These are phyloP conservation scores for Tragelaphus scriptus DNA, from an alignment of 2,113 vertebrate genomes.

Conservation along the genomic window DNA sequence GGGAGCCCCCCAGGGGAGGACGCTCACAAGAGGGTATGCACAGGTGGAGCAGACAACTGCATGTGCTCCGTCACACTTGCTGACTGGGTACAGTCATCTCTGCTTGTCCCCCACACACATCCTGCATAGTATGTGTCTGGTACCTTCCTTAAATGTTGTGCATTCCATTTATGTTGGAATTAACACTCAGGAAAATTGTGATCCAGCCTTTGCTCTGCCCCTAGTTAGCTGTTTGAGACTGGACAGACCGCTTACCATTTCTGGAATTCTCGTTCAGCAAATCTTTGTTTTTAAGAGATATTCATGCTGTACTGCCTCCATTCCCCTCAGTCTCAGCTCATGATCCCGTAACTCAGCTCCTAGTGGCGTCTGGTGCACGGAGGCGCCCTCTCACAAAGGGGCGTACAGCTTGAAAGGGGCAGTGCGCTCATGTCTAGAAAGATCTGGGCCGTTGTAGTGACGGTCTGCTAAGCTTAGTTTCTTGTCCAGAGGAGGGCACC, in stretches of 20 bases:
- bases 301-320: neutral
- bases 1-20: no score
- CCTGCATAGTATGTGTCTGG: neutral
- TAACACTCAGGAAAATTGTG: neutral
- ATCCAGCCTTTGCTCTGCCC: neutral
- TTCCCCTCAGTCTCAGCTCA: neutral
- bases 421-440: neutral
- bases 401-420: neutral
- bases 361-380: neutral
- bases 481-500: neutral
- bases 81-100: neutral
- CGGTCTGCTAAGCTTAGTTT: neutral
- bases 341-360: fast-evolving
- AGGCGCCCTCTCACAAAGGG: neutral
- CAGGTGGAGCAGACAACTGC: neutral
- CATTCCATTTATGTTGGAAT: neutral
- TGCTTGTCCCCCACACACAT: neutral
- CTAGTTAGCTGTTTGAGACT: neutral
- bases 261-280: neutral
- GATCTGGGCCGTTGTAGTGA: neutral
- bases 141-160: neutral
- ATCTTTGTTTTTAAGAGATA: neutral
- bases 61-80: neutral
- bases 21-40: neutral
- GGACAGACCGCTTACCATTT: neutral